Evolutionary conservation across 2,888 invertebrate species (phyloP).

Genomic region (Syritta pipiens): DNA sequence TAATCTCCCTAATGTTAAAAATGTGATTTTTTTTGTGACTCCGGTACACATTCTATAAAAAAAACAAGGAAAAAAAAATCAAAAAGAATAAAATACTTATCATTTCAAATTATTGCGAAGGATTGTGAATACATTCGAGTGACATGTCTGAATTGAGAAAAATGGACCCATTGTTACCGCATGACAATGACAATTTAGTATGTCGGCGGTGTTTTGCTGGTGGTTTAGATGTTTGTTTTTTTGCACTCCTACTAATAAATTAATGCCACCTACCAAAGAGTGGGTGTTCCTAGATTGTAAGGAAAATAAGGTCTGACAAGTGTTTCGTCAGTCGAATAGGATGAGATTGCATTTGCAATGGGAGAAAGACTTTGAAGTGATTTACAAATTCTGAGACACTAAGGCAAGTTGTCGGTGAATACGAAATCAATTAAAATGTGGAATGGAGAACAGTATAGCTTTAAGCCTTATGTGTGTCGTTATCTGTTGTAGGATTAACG

Average conservation of each 20-base stretch:
- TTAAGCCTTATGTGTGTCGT: too few species aligned
- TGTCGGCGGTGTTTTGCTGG: slow-evolving; percentile 40
- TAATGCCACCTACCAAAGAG: slow-evolving; percentile 59
- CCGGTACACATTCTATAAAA: too few species aligned
- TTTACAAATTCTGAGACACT: slow-evolving; percentile 3
- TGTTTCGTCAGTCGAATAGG: slow-evolving; percentile 20
- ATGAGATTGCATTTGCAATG: slow-evolving; percentile 30
- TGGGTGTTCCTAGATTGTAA: too few species aligned
- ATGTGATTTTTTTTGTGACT: too few species aligned
- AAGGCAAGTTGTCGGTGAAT: too few species aligned
- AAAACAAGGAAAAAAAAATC: slow-evolving; percentile 12
- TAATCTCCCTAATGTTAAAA: too few species aligned
- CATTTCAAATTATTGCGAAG: slow-evolving; percentile 56
- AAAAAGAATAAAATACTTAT: slow-evolving; percentile 23
- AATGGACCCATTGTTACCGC: slow-evolving; percentile 65
- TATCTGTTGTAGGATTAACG: too few species aligned
- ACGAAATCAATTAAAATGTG: too few species aligned
- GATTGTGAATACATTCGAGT: slow-evolving; percentile 62
- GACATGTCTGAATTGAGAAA: slow-evolving; percentile 66
- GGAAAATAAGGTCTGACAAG: too few species aligned
- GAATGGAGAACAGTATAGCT: too few species aligned
- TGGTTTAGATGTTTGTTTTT: not conserved
- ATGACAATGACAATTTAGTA: slow-evolving; percentile 61
- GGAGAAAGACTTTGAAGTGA: not conserved
- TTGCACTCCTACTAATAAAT: slow-evolving; percentile 46